Evolutionary conservation across 2,888 invertebrate species (phyloP), one percentile per base, ranked within the genome.

Genomic region (Volucella inanis): DNA sequence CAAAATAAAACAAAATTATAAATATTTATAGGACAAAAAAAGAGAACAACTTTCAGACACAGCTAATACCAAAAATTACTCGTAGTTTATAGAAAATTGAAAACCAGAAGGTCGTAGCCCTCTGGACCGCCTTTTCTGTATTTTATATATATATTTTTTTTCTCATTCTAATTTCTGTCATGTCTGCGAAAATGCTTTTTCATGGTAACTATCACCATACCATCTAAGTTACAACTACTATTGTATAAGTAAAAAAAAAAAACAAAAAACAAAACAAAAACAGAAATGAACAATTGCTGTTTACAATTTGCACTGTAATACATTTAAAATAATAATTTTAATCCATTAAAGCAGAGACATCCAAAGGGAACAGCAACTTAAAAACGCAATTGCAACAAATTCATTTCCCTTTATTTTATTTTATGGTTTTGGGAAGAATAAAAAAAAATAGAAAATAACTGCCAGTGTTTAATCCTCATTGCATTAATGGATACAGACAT

Each of bases 1-100:
- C 41, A 47, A 62, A 74, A 31, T 47, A 82, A 71, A 47, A 54
- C 54, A 74, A 64, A n/a, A 38, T 55, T 65, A 76, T 76, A 80
- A 50, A 85, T 85, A 84, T 79, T 78, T 84, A 85, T 85, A 70
- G 72, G 71, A 72, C 55, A 80, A 84, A 62, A 65, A 76, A 79
- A 72, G 18, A 79, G 45, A 39, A 64, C 47, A 57, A 61, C 70
- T 67, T 80, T 72, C 72, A 77, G 68, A 87, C 72, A 87, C 88
- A 88, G 88, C 88, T 88, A 87, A 85, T 87, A 88, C 88, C 88
- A 88, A 88, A 88, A 88, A 88, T 87, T 88, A 88, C 81, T 87
- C 78, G 57, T 88, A 88, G 88, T 87, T 71, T 55, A 70, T 71
- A 83, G 68, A 67, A 80, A 38, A 72, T 47, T 50, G 49, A 79